Base-by-base conservation (phyloP, 2,888 invertebrate species). In the Stegophylla sp. region DNA sequence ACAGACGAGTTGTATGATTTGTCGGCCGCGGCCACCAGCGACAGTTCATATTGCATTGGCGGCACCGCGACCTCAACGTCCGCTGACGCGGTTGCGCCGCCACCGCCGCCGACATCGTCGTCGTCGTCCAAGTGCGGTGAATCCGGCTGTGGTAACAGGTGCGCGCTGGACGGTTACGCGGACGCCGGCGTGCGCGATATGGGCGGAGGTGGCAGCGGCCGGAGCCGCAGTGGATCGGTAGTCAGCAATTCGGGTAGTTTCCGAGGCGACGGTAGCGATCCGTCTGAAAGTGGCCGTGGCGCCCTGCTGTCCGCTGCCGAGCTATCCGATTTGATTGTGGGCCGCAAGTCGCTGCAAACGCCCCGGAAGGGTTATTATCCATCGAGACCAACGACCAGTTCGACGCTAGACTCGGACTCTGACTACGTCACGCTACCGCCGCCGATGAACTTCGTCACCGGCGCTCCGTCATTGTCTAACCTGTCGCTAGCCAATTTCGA, bases 221-320 rank as follows among this genome's bases (percentile, higher is more conserved):
- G 85, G 63, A 84, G 85, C n/a, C 82, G 85, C 20, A 92, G 93
- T 59, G 93, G 94, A 85, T 94, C 94, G 1, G 92, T 92, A 84
- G 90, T 93, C 0, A 94, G 94, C 86, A 91, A 91, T n/a, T 89
- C 90, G 45, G 91, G 90, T 28, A 94, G 94, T 72, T 94, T 94
- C 86, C 91, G 94, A 69, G 94, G 94, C 3, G 94, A 94, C 85
- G 94, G 94, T n/a, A 94, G 94, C 85, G 94, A 94, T 86, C 94
- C 94, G 3, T 92, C 94, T 1, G 93, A 93, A 85, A 91, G 90
- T 83, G 91, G 91, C 84, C 93, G 92, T 83, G 91, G 92, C 28
- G 84, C 84, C 26, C 87, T 93, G 81, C 88, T 94, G 12, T 93
- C 94, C 48, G 94, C 94, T 9, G 93, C 93, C 85, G 94, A 94